Base-by-base conservation (phyloP, 2,888 invertebrate species). In the Bugulina stolonifera region DNA sequence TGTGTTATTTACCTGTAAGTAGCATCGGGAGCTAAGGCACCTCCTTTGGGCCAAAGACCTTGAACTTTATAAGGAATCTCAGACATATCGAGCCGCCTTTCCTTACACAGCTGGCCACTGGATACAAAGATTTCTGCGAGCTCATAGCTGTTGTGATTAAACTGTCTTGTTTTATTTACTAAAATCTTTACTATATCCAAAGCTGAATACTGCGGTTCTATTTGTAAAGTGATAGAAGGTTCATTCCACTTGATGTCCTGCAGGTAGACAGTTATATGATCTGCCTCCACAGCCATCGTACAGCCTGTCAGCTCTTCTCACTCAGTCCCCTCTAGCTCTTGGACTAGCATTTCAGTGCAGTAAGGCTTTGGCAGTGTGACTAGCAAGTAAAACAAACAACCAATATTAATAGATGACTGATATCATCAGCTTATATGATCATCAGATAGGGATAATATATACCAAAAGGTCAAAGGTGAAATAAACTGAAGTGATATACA, bases 41-140 rank as follows among this genome's bases (percentile, higher is more conserved):
- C 74, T 22, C 75, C 74, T 72, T 82, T 83, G 0, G 86, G 86
- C 86, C 86, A 86, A n/a, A 86, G 78, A 57, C 85, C 79, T 78
- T 87, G 86, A 23, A 87, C 81, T 35, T 84, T 81, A 18, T 86
- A 86, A 0, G 87, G 87, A 75, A 84, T 85, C 76, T 87, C 88
- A 57, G 80, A 88, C 54, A 91, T 88, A 22, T 92, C 92, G 73
- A 96, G 89, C 75, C 94, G 88, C 75, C 95, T 87, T 86, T 94
- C 94, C 82, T 95, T 96, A 85, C 94, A 95, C 83, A 94, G 93
- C 80, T 91, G 91, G 54, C 93, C 93, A 77, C 90, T 89, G 76
- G 91, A 90, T 84, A 91, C 91, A 74, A 92, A 92, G 79, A 93
- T 91, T 78, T 93, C 93, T 1, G 81, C 81, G 71, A 83, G 75